Evolutionary conservation across 2,888 invertebrate genomes (phyloP), one percentile per base, ranked within the genome.

Genomic region (Oasisia sp.): DNA sequence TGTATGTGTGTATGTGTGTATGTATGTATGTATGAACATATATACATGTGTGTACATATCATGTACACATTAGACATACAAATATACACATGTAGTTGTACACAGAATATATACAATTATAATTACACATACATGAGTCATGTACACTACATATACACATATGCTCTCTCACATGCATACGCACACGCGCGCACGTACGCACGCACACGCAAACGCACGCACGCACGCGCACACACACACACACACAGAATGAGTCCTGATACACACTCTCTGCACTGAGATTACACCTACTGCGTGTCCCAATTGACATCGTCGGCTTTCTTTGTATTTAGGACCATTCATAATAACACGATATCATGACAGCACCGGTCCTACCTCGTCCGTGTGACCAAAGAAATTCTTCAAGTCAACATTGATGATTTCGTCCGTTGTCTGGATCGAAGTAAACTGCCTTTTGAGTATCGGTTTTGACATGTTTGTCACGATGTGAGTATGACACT

Each of bases 301-400:
- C 50, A 14, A 27, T 74, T 7, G 7, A 27, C n/a, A 74, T 7
- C 27, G n/a, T 74, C n/a, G n/a, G n/a, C 74, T 74, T n/a, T 74
- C 19, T 27, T 74, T 74, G 74, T 74, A 7, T 0, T 74, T 19
- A 74, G 19, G 74, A n/a, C 74, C 14, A 50, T 50, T 74, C 19
- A 27, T 74, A 74, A 74, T 74, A 74, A 74, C 74, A 74, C 74
- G 74, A 27, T 74, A 74, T 27, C 74, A 27, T 27, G 74, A 74
- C 19, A 74, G 74, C 27, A 74, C 74, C 74, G 74, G 14, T 19
- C 11, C 14, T 93, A 95, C 95, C 95, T 96, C 95, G 95, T 96
- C 96, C 93, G 95, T 95, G 93, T 96, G 96, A 50, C 96, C 96
- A 89, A 94, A 94, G 94, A 95, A 96, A 92, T 95, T 94, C 91